Evolutionary conservation across 2,888 invertebrate species (phyloP), one percentile per base, ranked within the genome.

Genomic region (Eupeodes luniger): DNA sequence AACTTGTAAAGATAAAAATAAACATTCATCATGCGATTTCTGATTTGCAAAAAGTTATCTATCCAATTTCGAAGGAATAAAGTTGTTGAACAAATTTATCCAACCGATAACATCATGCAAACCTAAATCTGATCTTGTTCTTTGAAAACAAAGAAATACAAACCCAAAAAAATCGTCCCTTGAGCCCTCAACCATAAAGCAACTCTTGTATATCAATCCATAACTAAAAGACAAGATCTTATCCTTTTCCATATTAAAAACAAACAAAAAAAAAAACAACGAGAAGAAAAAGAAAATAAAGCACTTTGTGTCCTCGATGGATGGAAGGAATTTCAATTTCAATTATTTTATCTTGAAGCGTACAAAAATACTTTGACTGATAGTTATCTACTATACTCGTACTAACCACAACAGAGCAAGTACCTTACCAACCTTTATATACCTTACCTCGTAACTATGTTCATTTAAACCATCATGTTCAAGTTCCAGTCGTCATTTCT

Each of bases 321-420:
- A 2, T 55, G 34, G n/a, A 12, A n/a, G 75, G 70, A 85, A 80
- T 85, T 64, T 16, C 27, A 27, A 76, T 69, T 76, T 80, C 84
- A 84, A 88, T 84, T 74, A 84, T 88, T 88, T 81, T 64, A 84
- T 84, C 84, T 78, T 36, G 53, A 34, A 44, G 27, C 47, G 47
- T 59, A 69, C 76, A 80, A 61, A 81, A 88, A 88, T 85, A 85
- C 84, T 51, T 74, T 19, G 49, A 47, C 70, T 69, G 85, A 88
- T 88, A 88, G 74, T 78, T 81, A 88, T 88, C 88, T 79, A 85
- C 88, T 85, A 75, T 64, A 84, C 84, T 81, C 77, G 70, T 61
- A 69, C 83, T 55, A 75, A 67, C 74, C 69, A 40, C 77, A 75
- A 78, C 75, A 47, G 47, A 10, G 47, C 12, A 47, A 12, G 47